These are phyloP conservation scores for Scarus forsteni DNA, from an alignment of 2,797 vertebrate genomes.

Conservation along the genomic window DNA sequence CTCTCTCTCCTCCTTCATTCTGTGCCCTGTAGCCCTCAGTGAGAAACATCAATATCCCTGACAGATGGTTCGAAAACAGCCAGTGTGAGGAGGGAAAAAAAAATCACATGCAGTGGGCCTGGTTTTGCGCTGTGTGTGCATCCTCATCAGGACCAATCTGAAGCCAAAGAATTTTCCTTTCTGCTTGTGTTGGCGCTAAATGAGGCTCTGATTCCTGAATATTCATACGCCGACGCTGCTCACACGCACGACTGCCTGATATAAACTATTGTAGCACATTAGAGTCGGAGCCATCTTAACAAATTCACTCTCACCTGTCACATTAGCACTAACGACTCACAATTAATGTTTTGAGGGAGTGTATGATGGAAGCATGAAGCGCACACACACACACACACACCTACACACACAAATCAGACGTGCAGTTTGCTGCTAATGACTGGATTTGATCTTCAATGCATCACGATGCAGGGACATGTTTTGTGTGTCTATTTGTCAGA, in stretches of 20 bases:
- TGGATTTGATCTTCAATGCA: constrained; percentile 54
- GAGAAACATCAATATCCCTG: constrained; percentile 78
- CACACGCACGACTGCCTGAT: constrained; percentile 27
- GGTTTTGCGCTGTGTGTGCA: constrained; percentile 31
- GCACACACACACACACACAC: constrained; percentile 11
- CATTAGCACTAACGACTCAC: constrained; percentile 63
- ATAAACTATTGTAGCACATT: constrained; percentile 40
- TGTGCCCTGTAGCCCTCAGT: constrained; percentile 61
- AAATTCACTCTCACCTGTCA: constrained; percentile 62
- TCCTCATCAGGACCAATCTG: constrained; percentile 50
- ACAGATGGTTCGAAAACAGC: constrained; percentile 65
- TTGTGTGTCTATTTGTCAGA: constrained; percentile 69
- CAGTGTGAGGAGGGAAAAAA: constrained; percentile 32
- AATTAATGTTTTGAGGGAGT: constrained; percentile 60
- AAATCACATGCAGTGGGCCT: constrained; percentile 32
- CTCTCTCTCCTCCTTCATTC: constrained; percentile 55
- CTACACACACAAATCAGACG: constrained; percentile 11
- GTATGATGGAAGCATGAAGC: constrained; percentile 39
- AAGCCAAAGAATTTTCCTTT: constrained; percentile 47
- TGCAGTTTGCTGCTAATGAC: constrained; percentile 50
- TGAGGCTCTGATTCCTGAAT: constrained; percentile 45
- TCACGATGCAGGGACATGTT: constrained; percentile 58
- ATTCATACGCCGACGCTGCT: constrained; percentile 30
- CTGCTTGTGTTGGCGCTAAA: constrained; percentile 32
- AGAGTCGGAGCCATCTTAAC: constrained; percentile 41